phyloP scores from a whole-genome alignment of 2,888 invertebrate species.

The Caradrina clavipalpis region DNA sequence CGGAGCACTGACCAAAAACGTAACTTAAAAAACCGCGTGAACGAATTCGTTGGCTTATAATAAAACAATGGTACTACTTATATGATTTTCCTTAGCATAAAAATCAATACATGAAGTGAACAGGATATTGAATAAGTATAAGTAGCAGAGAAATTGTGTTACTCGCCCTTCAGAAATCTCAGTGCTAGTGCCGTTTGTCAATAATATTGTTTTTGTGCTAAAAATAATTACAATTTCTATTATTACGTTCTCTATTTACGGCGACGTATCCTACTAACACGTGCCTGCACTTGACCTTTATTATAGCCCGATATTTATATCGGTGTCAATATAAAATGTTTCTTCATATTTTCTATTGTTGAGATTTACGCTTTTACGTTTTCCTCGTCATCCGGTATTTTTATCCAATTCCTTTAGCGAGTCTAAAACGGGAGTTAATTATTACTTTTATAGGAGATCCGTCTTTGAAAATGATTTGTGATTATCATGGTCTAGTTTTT shows the following conservation, averaged over 20 bases:
- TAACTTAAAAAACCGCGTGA: too few species aligned
- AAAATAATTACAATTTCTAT: conserved; percentile 11
- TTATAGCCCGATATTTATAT: neutral
- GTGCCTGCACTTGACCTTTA: conserved; percentile 1
- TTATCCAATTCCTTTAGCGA: too few species aligned
- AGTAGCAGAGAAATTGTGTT: neutral
- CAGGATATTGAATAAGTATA: neutral
- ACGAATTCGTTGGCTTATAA: too few species aligned
- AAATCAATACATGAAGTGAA: too few species aligned
- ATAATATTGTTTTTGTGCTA: neutral
- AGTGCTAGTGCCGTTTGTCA: neutral
- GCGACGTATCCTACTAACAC: neutral
- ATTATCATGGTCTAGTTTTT: too few species aligned
- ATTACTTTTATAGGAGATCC: too few species aligned
- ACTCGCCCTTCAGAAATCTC: neutral
- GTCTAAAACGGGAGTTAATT: too few species aligned
- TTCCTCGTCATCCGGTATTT: too few species aligned
- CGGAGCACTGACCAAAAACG: too few species aligned
- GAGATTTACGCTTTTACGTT: neutral
- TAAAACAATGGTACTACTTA: too few species aligned
- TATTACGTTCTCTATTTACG: conserved; percentile 10
- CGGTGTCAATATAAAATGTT: neutral
- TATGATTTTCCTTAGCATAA: too few species aligned
- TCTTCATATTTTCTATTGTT: neutral
- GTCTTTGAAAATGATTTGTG: too few species aligned